phyloP scores from a whole-genome alignment of 2,888 invertebrate genomes.

The Leuctra nigra region DNA sequence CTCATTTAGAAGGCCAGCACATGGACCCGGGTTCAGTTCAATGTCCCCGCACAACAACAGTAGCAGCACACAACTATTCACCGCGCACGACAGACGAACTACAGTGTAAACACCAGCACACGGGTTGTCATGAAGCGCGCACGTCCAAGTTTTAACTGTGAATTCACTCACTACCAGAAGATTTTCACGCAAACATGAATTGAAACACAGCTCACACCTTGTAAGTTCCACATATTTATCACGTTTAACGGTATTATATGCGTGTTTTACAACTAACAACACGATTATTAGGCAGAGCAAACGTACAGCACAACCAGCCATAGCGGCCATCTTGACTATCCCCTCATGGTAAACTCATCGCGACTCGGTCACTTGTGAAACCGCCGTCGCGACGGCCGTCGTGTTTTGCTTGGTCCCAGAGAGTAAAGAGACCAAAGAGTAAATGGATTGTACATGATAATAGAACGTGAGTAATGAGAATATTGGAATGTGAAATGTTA shows the following conservation, averaged over 20 bases:
- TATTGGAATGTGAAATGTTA: too few relatives aligned
- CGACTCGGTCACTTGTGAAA: too few relatives aligned
- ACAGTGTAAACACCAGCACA: neutral
- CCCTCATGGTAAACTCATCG: too few relatives aligned
- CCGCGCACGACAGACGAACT: too few relatives aligned
- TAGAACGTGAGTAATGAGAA: too few relatives aligned
- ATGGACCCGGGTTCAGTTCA: neutral
- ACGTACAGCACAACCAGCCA: neutral
- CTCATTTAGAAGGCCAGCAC: neutral
- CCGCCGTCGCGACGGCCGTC: too few relatives aligned
- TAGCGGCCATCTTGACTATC: conserved; percentile 10
- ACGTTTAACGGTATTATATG: neutral
- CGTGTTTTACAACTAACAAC: neutral
- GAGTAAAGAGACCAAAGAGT: too few relatives aligned
- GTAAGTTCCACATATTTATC: neutral
- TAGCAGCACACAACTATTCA: too few relatives aligned
- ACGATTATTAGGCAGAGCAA: neutral
- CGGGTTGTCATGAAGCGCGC: neutral
- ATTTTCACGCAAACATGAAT: neutral
- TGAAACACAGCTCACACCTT: neutral
- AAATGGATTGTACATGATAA: too few relatives aligned
- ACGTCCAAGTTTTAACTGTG: too few relatives aligned
- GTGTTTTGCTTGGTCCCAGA: too few relatives aligned
- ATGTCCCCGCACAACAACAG: conserved; percentile 1
- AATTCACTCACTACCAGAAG: neutral